phyloP scores from a whole-genome alignment of 2,888 invertebrate genomes.

The Aphidius colemani region DNA sequence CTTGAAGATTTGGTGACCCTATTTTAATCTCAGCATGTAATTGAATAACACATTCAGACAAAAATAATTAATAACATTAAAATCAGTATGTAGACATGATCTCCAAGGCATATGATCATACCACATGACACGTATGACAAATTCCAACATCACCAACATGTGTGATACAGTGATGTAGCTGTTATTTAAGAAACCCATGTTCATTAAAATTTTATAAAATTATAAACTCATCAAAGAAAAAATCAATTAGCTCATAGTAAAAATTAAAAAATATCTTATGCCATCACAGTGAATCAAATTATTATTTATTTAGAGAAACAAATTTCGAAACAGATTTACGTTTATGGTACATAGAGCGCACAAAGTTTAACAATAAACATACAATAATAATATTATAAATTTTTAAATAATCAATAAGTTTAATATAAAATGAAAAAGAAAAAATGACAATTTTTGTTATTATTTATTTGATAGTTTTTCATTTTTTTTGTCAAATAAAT shows the following conservation, averaged over 20 bases:
- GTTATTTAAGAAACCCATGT: too few relatives aligned
- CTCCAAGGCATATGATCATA: too few relatives aligned
- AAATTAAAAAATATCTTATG: conserved; percentile 4
- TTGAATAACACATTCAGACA: too few relatives aligned
- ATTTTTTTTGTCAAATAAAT: too few relatives aligned
- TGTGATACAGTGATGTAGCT: background rate
- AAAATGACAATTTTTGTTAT: too few relatives aligned
- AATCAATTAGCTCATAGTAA: background rate
- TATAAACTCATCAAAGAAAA: background rate
- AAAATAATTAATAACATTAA: background rate
- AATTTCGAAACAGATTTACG: conserved; percentile 32
- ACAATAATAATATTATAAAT: background rate
- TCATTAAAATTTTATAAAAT: too few relatives aligned
- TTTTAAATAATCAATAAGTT: too few relatives aligned
- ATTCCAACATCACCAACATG: too few relatives aligned
- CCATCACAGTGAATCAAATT: conserved; percentile 40
- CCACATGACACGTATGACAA: too few relatives aligned
- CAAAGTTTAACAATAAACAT: conserved; percentile 17
- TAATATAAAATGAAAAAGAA: too few relatives aligned
- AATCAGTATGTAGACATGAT: too few relatives aligned
- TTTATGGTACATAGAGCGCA: conserved; percentile 40
- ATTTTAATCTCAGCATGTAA: background rate
- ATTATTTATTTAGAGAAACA: conserved; percentile 46
- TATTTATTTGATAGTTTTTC: too few relatives aligned
- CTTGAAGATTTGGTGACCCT: background rate